Percentiles rank a stretch among this genome's conserved stretches.
These are phyloP conservation scores for Unio pictorum DNA, from an alignment of 2,888 invertebrate species.

Conservation along the genomic window DNA sequence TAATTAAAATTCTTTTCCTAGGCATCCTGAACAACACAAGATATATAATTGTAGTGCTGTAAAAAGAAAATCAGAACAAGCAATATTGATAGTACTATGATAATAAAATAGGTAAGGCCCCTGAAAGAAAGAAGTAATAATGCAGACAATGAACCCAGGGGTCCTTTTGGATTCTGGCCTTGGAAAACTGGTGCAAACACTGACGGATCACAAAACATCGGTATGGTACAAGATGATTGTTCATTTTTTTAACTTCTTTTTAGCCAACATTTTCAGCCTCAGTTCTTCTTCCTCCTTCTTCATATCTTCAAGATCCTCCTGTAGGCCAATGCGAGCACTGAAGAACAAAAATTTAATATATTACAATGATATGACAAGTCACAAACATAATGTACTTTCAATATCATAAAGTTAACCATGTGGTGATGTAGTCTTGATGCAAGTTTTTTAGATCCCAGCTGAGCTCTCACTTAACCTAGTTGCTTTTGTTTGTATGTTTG, in stretches of 20 bases:
- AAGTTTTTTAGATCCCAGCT: not conserved
- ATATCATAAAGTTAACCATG: not conserved
- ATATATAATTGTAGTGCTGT: too few species aligned
- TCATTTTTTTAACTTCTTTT: constrained; percentile 72
- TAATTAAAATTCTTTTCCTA: too few species aligned
- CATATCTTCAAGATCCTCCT: constrained; percentile 95
- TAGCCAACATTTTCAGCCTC: constrained; percentile 71
- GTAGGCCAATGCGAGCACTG: constrained; percentile 78
- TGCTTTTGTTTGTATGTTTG: not conserved
- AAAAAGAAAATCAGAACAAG: too few species aligned
- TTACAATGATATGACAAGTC: not conserved
- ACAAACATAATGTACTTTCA: not conserved
- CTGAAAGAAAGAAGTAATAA: too few species aligned
- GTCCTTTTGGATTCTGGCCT: too few species aligned
- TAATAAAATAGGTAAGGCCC: too few species aligned
- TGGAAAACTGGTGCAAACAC: too few species aligned
- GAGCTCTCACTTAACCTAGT: not conserved
- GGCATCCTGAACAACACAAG: too few species aligned
- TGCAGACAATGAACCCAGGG: too few species aligned
- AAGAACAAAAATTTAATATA: constrained; percentile 12
- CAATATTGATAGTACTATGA: too few species aligned
- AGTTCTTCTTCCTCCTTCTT: constrained; percentile 84
- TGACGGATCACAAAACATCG: too few species aligned
- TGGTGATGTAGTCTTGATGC: not conserved
- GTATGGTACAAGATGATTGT: too few species aligned